These are phyloP conservation scores for Maconellicoccus hirsutus DNA, from an alignment of 1,140 invertebrate genomes.

Conservation along the genomic window DNA sequence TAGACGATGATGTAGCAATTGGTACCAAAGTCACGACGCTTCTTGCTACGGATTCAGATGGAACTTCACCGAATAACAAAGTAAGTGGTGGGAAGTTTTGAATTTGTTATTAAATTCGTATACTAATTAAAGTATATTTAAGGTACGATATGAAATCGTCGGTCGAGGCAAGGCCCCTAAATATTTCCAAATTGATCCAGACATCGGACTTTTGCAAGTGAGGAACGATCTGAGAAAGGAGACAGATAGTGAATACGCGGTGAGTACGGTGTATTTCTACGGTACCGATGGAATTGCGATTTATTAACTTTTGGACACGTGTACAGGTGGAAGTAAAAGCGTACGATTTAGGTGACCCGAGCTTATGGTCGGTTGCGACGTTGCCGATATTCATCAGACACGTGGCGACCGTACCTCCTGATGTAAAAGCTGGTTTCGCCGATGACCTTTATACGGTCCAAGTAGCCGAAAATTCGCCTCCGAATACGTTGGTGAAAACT, in stretches of 20 bases:
- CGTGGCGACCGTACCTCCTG: constrained; percentile 49
- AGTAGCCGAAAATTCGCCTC: constrained; percentile 58
- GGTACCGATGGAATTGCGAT: background rate
- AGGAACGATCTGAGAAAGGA: constrained; percentile 74
- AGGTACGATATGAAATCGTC: constrained; percentile 65
- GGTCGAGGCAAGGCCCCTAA: constrained; percentile 63
- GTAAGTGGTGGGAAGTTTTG: constrained; percentile 36
- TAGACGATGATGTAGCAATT: constrained; percentile 69
- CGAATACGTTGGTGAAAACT: constrained; percentile 54
- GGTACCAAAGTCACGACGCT: constrained; percentile 66
- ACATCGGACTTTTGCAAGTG: constrained; percentile 61
- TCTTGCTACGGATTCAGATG: constrained; percentile 66
- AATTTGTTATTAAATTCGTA: background rate
- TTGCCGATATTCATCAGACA: constrained; percentile 73
- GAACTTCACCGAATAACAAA: constrained; percentile 66
- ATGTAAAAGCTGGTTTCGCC: constrained; percentile 65
- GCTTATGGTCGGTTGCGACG: constrained; percentile 62
- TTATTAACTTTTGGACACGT: background rate
- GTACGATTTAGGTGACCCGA: constrained; percentile 75
- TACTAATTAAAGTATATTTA: constrained; percentile 20
- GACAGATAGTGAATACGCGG: constrained; percentile 70
- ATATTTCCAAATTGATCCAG: constrained; percentile 77
- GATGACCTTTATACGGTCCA: constrained; percentile 64
- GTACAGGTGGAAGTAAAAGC: constrained; percentile 65
- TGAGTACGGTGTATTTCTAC: constrained; percentile 32